A percentile compares a stretch with the other conserved stretches of the same genome.
Evolutionary conservation across 2,797 vertebrate genomes (phyloP).

Genomic region (Lutjanus argentimaculatus): DNA sequence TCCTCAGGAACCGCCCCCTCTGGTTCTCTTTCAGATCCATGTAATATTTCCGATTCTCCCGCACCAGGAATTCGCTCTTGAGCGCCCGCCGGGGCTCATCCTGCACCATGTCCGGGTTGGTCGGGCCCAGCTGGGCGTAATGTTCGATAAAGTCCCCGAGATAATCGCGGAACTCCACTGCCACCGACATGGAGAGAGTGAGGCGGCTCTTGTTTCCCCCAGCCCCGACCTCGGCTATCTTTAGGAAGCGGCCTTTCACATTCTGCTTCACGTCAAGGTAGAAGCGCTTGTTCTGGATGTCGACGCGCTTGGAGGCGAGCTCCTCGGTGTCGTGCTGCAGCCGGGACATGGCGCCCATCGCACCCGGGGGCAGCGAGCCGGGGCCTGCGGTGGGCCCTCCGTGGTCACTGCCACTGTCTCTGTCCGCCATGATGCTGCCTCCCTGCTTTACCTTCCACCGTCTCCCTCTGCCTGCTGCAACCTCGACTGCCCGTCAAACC

Average conservation of each 20-base stretch:
- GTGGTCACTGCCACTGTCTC: slow-evolving; percentile 98
- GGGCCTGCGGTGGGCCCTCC: slow-evolving; percentile 92
- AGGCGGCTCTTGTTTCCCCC: slow-evolving; percentile 97
- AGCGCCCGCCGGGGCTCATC: slow-evolving; percentile 97
- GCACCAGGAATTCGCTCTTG: slow-evolving; percentile 97
- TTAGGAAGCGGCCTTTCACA: slow-evolving; percentile 99
- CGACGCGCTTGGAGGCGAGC: slow-evolving; percentile 97
- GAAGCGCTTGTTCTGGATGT: slow-evolving; percentile 99
- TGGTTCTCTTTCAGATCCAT: slow-evolving; percentile 99
- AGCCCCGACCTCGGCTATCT: slow-evolving; percentile 99
- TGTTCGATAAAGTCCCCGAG: slow-evolving; percentile 99
- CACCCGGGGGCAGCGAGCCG: slow-evolving; percentile 87
- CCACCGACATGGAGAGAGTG: slow-evolving; percentile 97
- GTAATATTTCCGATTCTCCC: slow-evolving; percentile 99
- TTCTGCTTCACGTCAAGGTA: slow-evolving; percentile 99
- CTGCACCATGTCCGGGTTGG: slow-evolving; percentile 95
- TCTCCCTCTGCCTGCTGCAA: slow-evolving; percentile 91
- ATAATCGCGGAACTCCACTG: slow-evolving; percentile 98
- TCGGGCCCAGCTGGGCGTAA: slow-evolving; percentile 97
- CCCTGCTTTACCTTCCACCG: slow-evolving; percentile 90
- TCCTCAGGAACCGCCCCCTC: slow-evolving; percentile 96
- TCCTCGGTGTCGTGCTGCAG: slow-evolving; percentile 98
- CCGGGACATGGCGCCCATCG: slow-evolving; percentile 90
- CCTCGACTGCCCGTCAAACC: slow-evolving; percentile 89
- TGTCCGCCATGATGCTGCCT: slow-evolving; percentile 98